Percentiles rank a stretch among this genome's conserved stretches.
Conservation (phyloP, 1,140 invertebrate genomes). For the Lordiphosa clarofinis region DNA sequence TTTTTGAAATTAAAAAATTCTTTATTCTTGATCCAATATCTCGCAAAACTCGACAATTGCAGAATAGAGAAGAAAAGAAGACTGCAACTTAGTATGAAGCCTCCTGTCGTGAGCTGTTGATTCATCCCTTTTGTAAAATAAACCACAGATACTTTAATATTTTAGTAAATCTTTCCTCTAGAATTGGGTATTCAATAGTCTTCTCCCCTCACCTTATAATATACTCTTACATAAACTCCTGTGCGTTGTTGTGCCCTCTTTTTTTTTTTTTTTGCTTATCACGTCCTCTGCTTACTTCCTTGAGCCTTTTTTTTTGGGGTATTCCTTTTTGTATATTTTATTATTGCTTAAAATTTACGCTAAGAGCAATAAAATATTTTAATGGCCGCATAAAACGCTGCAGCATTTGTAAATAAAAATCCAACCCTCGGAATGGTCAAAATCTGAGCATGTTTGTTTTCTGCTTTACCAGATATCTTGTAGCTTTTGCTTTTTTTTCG, state of each 20-base stretch:
- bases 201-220: too few relatives aligned
- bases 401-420: constrained; percentile 75
- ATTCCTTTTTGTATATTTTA: constrained; percentile 51
- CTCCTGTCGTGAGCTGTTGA: too few relatives aligned
- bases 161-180: too few relatives aligned
- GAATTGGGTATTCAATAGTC: too few relatives aligned
- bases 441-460: constrained; percentile 44
- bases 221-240: not conserved
- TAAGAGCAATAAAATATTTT: constrained; percentile 76
- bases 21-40: too few relatives aligned
- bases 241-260: not conserved
- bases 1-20: too few relatives aligned
- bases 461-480: constrained; percentile 6
- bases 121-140: too few relatives aligned
- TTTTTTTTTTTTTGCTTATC: constrained; percentile 14
- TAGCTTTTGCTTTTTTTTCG: constrained; percentile 4
- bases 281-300: constrained; percentile 26
- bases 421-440: constrained; percentile 28
- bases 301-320: constrained; percentile 9
- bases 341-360: constrained; percentile 75
- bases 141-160: too few relatives aligned
- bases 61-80: too few relatives aligned
- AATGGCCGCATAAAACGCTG: constrained; percentile 76
- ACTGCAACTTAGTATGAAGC: too few relatives aligned
- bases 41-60: too few relatives aligned